Base-by-base conservation (phyloP, 2,113 vertebrate species). In the Tyto alba region DNA sequence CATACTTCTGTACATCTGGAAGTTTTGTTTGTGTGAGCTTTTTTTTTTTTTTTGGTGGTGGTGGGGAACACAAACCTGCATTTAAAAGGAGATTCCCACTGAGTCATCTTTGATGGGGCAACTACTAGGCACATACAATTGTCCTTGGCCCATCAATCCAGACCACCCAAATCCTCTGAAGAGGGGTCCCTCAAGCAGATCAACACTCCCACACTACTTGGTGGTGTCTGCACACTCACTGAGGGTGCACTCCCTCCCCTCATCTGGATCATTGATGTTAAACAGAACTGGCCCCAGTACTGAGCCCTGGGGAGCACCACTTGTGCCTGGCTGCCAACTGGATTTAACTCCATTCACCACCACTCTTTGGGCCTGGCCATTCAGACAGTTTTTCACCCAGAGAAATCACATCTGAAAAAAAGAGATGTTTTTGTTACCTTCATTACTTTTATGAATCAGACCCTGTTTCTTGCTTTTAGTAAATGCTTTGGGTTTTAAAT, bases 261-360 rank as follows among this genome's bases (percentile, higher is more conserved):
- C 16, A 5, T 55, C 52, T 29, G 18, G 20, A 50, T 27, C 32
- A 69, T 1, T 38, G 25, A 29, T 64, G 29, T 41, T 63, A 16
- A 74, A 53, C 16, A 75, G 36, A n/a, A 47, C n/a, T 29, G 17
- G 11, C 9, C 8, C 25, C 19, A 43, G 0, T 36, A 25, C 25
- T 25, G 34, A 57, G 23, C 25, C 29, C 41, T 73, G 34, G 63
- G 47, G 26, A 86, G 29, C 41, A 34, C 48, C 43, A 20, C 60
- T 13, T 6, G 40, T 66, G 52, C 19, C 7, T 0, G 1, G 23
- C 18, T 2, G 0, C 32, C 30, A 38, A 4, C 27, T 50, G 50
- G 38, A 45, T 75, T 25, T 32, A 55, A 60, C 13, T 56, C 18
- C 21, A 41, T 26, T 50, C n/a, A 18, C 36, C 36, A 62, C 16